Base-by-base conservation (phyloP, 2,113 vertebrate species). In the Romanogobio albipinnatus region DNA sequence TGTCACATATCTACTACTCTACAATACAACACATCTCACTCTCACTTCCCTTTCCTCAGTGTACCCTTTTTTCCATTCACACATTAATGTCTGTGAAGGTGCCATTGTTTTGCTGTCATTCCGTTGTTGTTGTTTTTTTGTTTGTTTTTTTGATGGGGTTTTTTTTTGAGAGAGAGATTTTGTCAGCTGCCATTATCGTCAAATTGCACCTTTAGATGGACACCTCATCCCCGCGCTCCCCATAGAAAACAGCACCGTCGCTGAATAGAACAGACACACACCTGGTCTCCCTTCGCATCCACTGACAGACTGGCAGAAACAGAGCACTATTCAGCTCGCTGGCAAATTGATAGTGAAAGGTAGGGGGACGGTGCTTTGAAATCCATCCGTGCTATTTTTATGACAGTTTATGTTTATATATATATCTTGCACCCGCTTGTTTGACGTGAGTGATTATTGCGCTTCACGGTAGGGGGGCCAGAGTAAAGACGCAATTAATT, bases 161-260 rank as follows among this genome's bases (percentile, higher is more conserved):
- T 79, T 87, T 56, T 56, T 53, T 53, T 53, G 51, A 85, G 82
- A 87, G 29, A 84, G n/a, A 17, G 71, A 87, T 71, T 74, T 89
- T 88, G 85, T 92, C 86, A 85, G 89, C 93, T 90, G 88, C 85
- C 90, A 92, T 93, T 94, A 92, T 93, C 91, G 88, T 90, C 88
- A 89, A 91, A 91, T 90, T 92, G 90, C 92, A 93, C 93, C 93
- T 93, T 93, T 88, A 91, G 91, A 93, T 92, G 91, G 93, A 87
- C 77, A 91, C 89, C 89, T 90, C 88, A 84, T 82, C 91, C 89
- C 90, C 88, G n/a, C 51, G 89, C 88, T 91, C 89, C 91, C 86
- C 86, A 87, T 43, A 36, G 74, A 33, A 71, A 61, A 39, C 56
- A 9, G 70, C 29, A 64, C 58, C 61, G 58, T 62, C 59, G 17